Evolutionary conservation across 2,888 invertebrate genomes (phyloP), one percentile per base, ranked within the genome.

Genomic region (Ischnus inquisitorius): DNA sequence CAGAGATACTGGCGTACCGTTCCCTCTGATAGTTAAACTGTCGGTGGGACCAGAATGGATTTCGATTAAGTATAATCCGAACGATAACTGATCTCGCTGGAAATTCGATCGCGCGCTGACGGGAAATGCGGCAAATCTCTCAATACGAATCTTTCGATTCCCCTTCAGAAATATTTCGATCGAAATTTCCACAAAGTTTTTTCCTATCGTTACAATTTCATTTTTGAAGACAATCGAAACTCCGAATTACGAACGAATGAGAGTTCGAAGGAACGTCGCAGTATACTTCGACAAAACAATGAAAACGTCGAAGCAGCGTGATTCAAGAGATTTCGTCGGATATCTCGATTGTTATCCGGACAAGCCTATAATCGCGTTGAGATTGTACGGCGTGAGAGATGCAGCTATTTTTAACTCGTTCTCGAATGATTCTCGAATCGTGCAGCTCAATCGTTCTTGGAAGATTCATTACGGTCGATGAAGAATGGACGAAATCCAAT

Each of bases 1-100:
- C 96, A 89, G 97, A 96, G 90, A 97, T 96, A 94, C 97, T 97
- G 90, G 97, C 97, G 93, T 96, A 97, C 95, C 96, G 97, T 95
- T 97, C 97, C 91, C 97, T 97, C 91, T 96, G 96, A 90, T 96
- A 95, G 93, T 96, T 96, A 94, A 95, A 95, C 96, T 96, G 95
- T 92, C 95, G 34, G 95, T 62, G 65, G 67, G 74, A 80, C 60
- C 64, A 84, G 78, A 84, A 84, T 84, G 64, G 54, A 67, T 78
- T 34, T 81, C 75, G 75, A 79, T 71, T 78, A 79, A 71, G 46
- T n/a, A 51, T 79, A 67, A 78, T 79, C 65, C n/a, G 12, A 16
- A 25, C 68, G 75, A 76, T 79, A 76, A 71, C 43, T 39, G 54
- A 84, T 84, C 83, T 64, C 51, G 16, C 51, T 43, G 48, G 41